Conservation (phyloP, 2,888 invertebrate species). For the Drosophila fungiperda region DNA sequence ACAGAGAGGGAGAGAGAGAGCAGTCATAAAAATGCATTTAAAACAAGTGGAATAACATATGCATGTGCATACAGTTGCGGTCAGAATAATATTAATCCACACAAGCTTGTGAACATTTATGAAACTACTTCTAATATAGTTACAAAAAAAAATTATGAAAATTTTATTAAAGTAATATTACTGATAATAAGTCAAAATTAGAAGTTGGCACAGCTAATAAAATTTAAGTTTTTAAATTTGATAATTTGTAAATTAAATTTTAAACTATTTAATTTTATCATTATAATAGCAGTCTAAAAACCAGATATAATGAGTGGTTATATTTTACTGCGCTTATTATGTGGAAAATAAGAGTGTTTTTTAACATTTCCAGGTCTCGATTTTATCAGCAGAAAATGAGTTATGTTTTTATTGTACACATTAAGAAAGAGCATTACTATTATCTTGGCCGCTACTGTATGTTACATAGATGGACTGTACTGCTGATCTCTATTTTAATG, state of each 20-base stretch:
- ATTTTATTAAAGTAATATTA: not conserved
- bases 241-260: not conserved
- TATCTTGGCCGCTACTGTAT: not conserved
- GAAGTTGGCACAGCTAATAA: not conserved
- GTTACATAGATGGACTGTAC: not conserved
- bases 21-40: conserved; percentile 8
- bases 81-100: not conserved
- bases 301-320: not conserved
- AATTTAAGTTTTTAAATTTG: not conserved
- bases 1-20: conserved; percentile 1
- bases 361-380: not conserved
- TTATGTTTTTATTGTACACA: not conserved
- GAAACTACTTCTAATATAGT: not conserved
- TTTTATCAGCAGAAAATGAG: not conserved
- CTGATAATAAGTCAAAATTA: not conserved
- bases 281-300: not conserved
- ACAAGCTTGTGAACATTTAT: not conserved
- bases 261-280: not conserved
- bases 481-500: conserved; percentile 17
- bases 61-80: not conserved
- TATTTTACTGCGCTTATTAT: not conserved
- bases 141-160: not conserved
- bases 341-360: not conserved
- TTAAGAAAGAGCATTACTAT: not conserved
- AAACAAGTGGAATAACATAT: not conserved